These are phyloP conservation scores for Pseudachorutes palmiensis DNA, from an alignment of 1,140 invertebrate genomes.

Conservation along the genomic window DNA sequence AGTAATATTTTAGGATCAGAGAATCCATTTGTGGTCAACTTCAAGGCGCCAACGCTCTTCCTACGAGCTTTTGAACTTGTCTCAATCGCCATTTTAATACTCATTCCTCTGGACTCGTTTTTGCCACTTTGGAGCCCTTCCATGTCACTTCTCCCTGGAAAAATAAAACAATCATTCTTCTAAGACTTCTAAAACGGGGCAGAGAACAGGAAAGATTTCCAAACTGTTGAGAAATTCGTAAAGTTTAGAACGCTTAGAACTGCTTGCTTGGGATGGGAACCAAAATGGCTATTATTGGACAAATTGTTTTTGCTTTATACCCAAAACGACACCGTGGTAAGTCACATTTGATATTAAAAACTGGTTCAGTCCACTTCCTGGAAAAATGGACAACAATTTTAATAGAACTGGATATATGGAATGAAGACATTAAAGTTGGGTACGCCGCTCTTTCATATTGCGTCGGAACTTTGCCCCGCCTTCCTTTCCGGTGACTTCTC, in stretches of 20 bases:
- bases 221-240: not conserved
- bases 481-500: not conserved
- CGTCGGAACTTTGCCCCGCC: not conserved
- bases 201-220: not conserved
- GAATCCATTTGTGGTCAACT: constrained; percentile 7
- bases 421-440: too few species aligned
- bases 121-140: not conserved
- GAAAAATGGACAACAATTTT: too few species aligned
- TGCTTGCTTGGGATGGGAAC: not conserved
- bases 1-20: not conserved
- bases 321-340: too few species aligned
- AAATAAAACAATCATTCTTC: not conserved
- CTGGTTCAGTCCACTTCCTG: too few species aligned
- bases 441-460: not conserved
- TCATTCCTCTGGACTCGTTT: not conserved
- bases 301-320: not conserved
- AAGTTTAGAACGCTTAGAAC: not conserved
- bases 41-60: not conserved
- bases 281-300: not conserved
- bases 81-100: not conserved
- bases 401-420: too few species aligned
- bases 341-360: too few species aligned
- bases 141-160: not conserved
- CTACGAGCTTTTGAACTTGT: not conserved
- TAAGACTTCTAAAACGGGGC: not conserved